These are phyloP conservation scores for Solen grandis DNA, from an alignment of 1,140 invertebrate genomes.

Conservation along the genomic window DNA sequence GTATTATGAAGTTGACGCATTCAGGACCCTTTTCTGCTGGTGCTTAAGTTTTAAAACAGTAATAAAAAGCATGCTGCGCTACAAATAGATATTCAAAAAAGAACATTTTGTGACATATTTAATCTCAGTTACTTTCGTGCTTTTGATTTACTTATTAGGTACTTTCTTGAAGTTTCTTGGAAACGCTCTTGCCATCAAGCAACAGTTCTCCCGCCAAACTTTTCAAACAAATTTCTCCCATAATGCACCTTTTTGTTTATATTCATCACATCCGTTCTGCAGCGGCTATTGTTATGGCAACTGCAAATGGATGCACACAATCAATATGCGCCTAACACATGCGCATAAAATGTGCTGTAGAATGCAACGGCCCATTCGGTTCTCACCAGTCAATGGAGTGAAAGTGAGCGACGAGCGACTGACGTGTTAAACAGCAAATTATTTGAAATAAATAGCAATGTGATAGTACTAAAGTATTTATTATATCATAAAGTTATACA, in stretches of 20 bases:
- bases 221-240: conserved; percentile 14
- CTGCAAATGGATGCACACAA: not conserved
- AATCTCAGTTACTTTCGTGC: not conserved
- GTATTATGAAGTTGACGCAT: no score
- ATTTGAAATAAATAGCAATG: not conserved
- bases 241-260: conserved; percentile 28
- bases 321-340: not conserved
- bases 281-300: not conserved
- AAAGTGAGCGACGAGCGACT: not conserved
- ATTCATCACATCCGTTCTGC: conserved; percentile 9
- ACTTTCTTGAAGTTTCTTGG: not conserved
- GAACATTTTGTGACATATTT: no score
- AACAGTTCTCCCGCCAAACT: conserved; percentile 14
- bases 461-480: not conserved
- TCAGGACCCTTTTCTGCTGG: not conserved
- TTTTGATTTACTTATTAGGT: not conserved
- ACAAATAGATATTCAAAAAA: not conserved
- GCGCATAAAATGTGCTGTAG: not conserved
- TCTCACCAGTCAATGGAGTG: no score
- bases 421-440: not conserved
- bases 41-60: not conserved
- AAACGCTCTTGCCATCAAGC: not conserved
- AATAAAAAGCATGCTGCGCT: not conserved
- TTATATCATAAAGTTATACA: no score
- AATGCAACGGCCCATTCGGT: not conserved